Percentiles rank a stretch among this genome's conserved stretches.
phyloP scores from a whole-genome alignment of 2,113 vertebrate species.

The Calypte anna region DNA sequence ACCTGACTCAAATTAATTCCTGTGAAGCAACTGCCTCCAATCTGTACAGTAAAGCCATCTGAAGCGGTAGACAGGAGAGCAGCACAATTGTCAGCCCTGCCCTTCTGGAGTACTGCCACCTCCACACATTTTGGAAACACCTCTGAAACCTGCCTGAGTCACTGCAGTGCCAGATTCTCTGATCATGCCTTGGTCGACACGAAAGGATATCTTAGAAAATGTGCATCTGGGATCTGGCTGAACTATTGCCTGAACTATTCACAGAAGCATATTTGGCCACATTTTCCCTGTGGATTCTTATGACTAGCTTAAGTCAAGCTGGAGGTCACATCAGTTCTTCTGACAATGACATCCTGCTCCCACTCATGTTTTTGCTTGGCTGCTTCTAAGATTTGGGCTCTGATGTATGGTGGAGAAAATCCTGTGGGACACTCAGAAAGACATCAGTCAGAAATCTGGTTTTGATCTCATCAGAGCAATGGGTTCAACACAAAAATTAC shows the following conservation, averaged over 20 bases:
- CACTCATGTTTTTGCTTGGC: not conserved
- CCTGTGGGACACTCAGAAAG: not conserved
- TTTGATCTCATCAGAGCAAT: not conserved
- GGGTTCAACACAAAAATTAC: not conserved
- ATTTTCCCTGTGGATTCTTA: not conserved
- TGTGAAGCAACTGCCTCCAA: not conserved
- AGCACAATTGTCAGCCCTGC: not conserved
- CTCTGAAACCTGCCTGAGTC: not conserved
- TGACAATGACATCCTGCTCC: not conserved
- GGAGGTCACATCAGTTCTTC: not conserved
- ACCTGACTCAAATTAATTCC: not conserved
- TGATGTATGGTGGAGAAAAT: not conserved
- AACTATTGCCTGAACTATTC: not conserved
- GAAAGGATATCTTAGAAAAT: not conserved
- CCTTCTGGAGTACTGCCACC: not conserved
- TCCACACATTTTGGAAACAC: not conserved
- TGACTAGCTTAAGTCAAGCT: not conserved
- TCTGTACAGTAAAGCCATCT: not conserved
- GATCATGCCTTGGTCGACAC: not conserved
- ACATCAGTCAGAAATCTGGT: not conserved
- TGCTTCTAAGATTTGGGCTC: not conserved
- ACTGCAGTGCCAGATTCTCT: not conserved
- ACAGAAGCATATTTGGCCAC: not conserved
- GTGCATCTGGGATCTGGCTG: not conserved
- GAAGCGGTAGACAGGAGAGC: not conserved